Evolutionary conservation across 2,888 invertebrate genomes (phyloP), one percentile per base, ranked within the genome.

Genomic region (Phorcus lineatus): DNA sequence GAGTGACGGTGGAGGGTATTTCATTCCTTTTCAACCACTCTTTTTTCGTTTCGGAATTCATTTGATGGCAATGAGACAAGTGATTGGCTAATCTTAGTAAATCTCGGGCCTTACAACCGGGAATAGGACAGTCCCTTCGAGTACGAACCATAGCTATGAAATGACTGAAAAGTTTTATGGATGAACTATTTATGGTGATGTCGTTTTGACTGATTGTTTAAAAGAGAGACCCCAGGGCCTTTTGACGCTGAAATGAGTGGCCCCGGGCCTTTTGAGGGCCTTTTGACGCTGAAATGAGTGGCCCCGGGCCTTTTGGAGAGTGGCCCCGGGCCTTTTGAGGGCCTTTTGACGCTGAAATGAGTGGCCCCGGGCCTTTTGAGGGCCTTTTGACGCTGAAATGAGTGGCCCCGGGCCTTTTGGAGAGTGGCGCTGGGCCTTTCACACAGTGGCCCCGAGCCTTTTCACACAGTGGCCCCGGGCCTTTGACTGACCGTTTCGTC

Each of bases 221-320:
- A 78, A 86, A 0, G 84, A 24, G 16, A 6, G 24, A 13, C 19
- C 57, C 22, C 57, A 7, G 31, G 31, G 1, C 36, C 7, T 31
- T 28, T 55, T 57, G 84, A 81, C 54, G 82, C 13, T 84, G 83
- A 78, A 78, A 86, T 0, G 84, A 11, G 16, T 11, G 24, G 24
- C 19, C 57, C 22, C 57, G 22, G 22, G 22, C 57, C 57, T 24
- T 24, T 24, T 57, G 19, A 16, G 31, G 31, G 36, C 36, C 19
- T 31, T 28, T 55, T n/a, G n/a, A n/a, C n/a, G n/a, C n/a, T n/a
- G n/a, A 28, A 85, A 80, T 54, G 84, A 19, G 16, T 11, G 22
- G 19, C 19, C 57, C 4, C 22, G 24, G 22, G 57, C 24, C 19
- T 57, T 57, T 57, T 24, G 2, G 31, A 24, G 28, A n/a, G 67